phyloP scores from a whole-genome alignment of 37 sponge, comb jelly and placozoan species.

The Ephydatia muelleri region DNA sequence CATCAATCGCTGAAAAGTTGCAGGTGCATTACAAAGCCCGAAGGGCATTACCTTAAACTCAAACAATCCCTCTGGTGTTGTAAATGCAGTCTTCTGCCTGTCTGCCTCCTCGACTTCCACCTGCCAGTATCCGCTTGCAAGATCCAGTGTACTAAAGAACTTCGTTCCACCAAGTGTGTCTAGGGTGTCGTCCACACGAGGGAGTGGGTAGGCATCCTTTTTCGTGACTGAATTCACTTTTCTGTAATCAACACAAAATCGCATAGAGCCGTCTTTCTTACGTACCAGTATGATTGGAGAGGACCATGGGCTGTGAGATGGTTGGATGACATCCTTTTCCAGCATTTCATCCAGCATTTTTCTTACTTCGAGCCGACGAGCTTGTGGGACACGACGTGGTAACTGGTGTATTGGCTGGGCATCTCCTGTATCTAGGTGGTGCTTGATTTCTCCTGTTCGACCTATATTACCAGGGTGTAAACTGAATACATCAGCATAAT shows the following conservation, averaged over 20 bases:
- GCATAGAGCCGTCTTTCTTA: constrained; percentile 13
- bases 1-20: constrained; percentile 40
- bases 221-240: constrained; percentile 28
- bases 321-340: constrained; percentile 8
- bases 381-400: constrained; percentile 40
- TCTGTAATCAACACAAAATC: constrained; percentile 35
- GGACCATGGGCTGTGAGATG: constrained; percentile 29
- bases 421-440: constrained; percentile 56
- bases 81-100: constrained; percentile 50
- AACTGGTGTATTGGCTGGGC: constrained; percentile 48
- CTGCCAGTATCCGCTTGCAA: constrained; percentile 46
- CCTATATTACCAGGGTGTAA: constrained; percentile 4
- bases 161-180: constrained; percentile 12
- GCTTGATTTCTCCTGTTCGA: constrained; percentile 5
- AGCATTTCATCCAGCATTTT: constrained; percentile 50
- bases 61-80: constrained; percentile 32
- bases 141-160: constrained; percentile 41
- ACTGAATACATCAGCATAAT: constrained; percentile 24
- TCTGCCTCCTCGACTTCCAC: constrained; percentile 21
- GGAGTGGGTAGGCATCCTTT: constrained; percentile 52
- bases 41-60: constrained; percentile 53
- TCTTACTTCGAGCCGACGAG: constrained; percentile 6
- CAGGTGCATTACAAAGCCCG: constrained; percentile 22
- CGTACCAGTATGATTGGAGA: constrained; percentile 32
- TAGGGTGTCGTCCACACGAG: constrained; percentile 30